Conservation (phyloP, 2,797 vertebrate species). For the Enteromius anoplus region DNA sequence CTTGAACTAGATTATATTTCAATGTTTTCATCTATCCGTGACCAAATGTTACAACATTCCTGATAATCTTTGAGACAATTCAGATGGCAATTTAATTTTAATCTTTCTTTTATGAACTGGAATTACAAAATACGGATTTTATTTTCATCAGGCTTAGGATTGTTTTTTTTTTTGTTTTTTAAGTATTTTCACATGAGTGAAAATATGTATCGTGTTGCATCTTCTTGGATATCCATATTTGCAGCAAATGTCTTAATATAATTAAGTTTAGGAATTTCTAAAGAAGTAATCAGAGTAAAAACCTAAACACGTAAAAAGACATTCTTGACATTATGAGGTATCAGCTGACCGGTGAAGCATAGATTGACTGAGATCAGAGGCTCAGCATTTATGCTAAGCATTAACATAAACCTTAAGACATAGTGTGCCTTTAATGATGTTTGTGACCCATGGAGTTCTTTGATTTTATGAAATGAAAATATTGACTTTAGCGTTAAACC, state of each 20-base stretch:
- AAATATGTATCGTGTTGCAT: conserved; percentile 19
- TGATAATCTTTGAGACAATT: conserved; percentile 20
- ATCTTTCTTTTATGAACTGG: conserved; percentile 28
- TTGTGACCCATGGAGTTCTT: background rate
- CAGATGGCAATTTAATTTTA: background rate
- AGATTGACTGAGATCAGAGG: conserved; percentile 1
- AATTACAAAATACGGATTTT: conserved; percentile 4
- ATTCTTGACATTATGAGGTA: background rate
- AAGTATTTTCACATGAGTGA: conserved; percentile 19
- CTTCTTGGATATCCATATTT: background rate
- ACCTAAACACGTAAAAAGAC: background rate
- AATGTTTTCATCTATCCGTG: conserved; percentile 10
- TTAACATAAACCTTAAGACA: background rate
- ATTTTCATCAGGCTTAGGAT: conserved; percentile 10
- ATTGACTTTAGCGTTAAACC: conserved; percentile 10
- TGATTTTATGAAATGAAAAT: conserved; percentile 8
- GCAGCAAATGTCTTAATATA: background rate
- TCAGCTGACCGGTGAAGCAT: conserved; percentile 20
- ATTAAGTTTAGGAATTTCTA: background rate
- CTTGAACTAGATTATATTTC: background rate
- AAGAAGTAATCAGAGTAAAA: background rate
- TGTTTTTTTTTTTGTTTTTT: background rate
- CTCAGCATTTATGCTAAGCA: background rate
- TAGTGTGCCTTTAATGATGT: conserved; percentile 3
- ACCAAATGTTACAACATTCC: background rate